phyloP scores from a whole-genome alignment of 2,888 invertebrate genomes.

The Melangyna quadrimaculata region DNA sequence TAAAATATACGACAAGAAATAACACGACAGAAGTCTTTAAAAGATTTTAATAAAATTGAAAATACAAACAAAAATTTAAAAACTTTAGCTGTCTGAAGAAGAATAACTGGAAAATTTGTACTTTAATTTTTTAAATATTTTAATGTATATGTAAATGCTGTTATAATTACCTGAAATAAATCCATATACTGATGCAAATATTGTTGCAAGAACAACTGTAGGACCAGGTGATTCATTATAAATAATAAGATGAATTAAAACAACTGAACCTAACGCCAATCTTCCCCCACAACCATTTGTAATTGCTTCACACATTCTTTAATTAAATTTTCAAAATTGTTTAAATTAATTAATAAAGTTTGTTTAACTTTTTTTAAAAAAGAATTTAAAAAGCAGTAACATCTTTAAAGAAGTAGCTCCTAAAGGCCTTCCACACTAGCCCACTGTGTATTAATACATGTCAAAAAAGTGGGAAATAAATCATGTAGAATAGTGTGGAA shows the following conservation, averaged over 20 bases:
- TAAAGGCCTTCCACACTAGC: no score
- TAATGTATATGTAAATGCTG: no score
- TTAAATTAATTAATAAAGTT: neutral
- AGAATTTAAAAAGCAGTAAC: neutral
- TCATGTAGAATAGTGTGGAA: no score
- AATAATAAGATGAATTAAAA: slow-evolving; percentile 78
- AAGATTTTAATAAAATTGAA: no score
- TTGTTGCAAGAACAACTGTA: slow-evolving; percentile 77
- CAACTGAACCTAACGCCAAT: slow-evolving; percentile 79
- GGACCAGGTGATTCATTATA: slow-evolving; percentile 80
- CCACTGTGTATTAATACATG: no score
- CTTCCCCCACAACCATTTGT: slow-evolving; percentile 80
- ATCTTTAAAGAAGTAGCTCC: neutral
- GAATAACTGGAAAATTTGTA: no score
- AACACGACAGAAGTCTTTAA: no score
- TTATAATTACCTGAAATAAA: slow-evolving; percentile 80
- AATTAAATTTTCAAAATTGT: slow-evolving; percentile 8
- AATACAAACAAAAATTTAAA: no score
- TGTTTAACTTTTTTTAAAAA: neutral
- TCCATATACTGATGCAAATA: slow-evolving; percentile 79
- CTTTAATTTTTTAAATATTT: no score
- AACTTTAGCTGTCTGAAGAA: no score
- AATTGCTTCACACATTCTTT: slow-evolving; percentile 77
- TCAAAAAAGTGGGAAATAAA: no score
- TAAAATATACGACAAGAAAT: no score